phyloP scores from a whole-genome alignment of 23 tunicate species.

The Ciona savignyi region DNA sequence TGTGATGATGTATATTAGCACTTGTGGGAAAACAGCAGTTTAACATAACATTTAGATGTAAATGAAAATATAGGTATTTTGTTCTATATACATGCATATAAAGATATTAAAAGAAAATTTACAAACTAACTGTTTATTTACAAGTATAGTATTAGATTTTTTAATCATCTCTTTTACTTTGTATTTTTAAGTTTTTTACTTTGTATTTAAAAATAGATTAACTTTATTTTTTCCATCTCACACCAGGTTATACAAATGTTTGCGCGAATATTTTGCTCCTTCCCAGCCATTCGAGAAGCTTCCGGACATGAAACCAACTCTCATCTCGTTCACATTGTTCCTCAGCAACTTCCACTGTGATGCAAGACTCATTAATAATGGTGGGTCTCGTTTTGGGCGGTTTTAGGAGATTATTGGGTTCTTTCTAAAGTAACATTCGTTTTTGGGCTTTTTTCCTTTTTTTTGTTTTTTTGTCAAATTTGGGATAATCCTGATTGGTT shows the following conservation, averaged over 20 bases:
- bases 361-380: conserved; percentile 61
- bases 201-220: too few species aligned
- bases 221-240: neutral
- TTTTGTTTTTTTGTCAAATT: neutral
- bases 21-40: too few species aligned
- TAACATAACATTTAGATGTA: neutral
- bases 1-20: too few species aligned
- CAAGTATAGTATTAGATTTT: too few species aligned
- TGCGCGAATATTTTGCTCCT: conserved; percentile 82
- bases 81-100: too few species aligned
- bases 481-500: neutral
- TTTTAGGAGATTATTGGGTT: neutral
- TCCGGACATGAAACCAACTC: conserved; percentile 42
- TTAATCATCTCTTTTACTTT: too few species aligned
- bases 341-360: conserved; percentile 92
- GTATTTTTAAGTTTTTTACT: too few species aligned
- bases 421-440: neutral
- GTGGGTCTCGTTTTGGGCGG: conserved; percentile 16
- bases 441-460: neutral
- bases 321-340: conserved; percentile 55
- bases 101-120: too few species aligned
- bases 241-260: conserved; percentile 79
- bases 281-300: conserved; percentile 84
- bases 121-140: too few species aligned
- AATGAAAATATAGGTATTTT: too few species aligned